Evolutionary conservation across 1,140 invertebrate species (phyloP), one percentile per base, ranked within the genome.

Genomic region (Micrasema longulum): DNA sequence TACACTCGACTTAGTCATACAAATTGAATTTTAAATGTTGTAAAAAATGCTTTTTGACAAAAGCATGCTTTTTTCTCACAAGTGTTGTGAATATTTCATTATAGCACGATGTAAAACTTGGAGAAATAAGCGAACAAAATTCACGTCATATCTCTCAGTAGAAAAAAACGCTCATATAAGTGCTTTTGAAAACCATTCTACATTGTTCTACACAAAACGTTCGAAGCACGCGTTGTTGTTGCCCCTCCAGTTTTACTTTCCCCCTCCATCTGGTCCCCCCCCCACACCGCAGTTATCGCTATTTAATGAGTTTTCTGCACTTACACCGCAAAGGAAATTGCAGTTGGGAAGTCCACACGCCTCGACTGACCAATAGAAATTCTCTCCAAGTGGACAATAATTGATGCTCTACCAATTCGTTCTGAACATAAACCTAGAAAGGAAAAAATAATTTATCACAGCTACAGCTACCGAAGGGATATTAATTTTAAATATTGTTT

Each of bases 291-390:
- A 22, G 63, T 66, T 66, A 66, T 52, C 63, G 35, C 47, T 66
- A 66, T 66, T 66, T 66, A 66, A 66, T 66, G 63, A 66, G 63
- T 66, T 50, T 64, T 52, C 47, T 26, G 31, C 47, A 50, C 31
- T 35, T 38, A n/a, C 14, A 52, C 0, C 36, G 45, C 47, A 18
- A 35, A 66, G 63, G 63, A 66, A 66, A 66, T 66, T 66, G 63
- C 63, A 60, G 35, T 16, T 9, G 38, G 14, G 63, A 66, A 38
- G 12, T 16, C 26, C 38, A 20, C 26, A 16, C 14, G 47, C 1
- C 35, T 20, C 35, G 7, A 36, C 14, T 52, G 26, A 66, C 31
- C 63, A 52, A 20, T 36, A 18, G 63, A 31, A 64, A 31, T 20
- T 14, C 22, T 45, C 31, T 64, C 45, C 12, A 12, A 20, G 10